A percentile compares a stretch with the other conserved stretches of the same genome.
Conservation (phyloP, 1,140 invertebrate genomes). For the Triops cancriformis region DNA sequence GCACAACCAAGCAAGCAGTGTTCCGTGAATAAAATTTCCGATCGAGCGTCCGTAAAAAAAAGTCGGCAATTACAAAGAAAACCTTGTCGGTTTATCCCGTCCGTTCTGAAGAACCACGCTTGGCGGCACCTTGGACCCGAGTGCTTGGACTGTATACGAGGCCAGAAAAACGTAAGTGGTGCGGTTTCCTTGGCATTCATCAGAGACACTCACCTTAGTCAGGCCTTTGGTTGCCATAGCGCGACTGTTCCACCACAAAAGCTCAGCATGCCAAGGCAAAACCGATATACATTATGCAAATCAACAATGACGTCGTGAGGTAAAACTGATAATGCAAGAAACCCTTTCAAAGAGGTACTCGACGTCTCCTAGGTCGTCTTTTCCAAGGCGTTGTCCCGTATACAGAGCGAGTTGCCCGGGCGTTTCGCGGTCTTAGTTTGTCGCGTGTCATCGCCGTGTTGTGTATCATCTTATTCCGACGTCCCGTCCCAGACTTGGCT, state of each 20-base stretch:
- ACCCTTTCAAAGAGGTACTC: background rate
- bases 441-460: background rate
- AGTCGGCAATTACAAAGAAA: background rate
- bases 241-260: constrained; percentile 2
- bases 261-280: background rate
- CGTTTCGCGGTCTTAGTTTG: background rate
- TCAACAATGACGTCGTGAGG: background rate
- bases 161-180: background rate
- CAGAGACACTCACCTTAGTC: background rate
- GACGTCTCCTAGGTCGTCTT: background rate
- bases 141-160: background rate
- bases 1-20: background rate
- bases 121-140: background rate
- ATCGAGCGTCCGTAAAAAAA: background rate
- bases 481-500: background rate
- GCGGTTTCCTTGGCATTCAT: background rate
- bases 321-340: background rate
- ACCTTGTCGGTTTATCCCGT: background rate
- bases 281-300: background rate
- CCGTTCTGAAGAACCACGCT: background rate
- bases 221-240: background rate
- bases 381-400: background rate
- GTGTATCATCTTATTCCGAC: background rate
- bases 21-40: background rate
- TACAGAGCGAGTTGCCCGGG: background rate